Evolutionary conservation across 1,140 invertebrate genomes (phyloP).

Genomic region (Mylabris phalerata): DNA sequence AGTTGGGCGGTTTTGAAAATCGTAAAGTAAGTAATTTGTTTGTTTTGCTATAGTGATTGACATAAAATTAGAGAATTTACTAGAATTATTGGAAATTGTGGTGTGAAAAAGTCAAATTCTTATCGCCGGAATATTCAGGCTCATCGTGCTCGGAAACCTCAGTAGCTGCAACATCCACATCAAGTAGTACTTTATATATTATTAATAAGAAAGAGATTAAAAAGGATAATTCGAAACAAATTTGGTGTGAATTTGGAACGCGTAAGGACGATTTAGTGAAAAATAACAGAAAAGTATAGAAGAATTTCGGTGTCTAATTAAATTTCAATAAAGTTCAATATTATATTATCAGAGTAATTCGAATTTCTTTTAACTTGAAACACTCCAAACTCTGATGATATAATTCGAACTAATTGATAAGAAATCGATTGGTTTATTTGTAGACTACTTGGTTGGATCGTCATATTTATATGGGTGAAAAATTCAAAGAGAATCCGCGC

Average conservation of each 20-base stretch:
- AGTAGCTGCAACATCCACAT: constrained; percentile 45
- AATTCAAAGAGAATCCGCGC: constrained; percentile 21
- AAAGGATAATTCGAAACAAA: constrained; percentile 34
- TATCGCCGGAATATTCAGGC: constrained; percentile 37
- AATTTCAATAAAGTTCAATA: not conserved
- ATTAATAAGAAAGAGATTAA: constrained; percentile 33
- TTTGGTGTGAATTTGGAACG: constrained; percentile 40
- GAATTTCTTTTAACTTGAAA: too few relatives aligned
- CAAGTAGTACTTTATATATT: constrained; percentile 42
- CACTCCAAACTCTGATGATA: too few relatives aligned
- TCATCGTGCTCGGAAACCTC: constrained; percentile 49
- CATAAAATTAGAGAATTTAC: not conserved
- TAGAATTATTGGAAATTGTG: constrained; percentile 47
- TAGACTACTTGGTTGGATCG: constrained; percentile 42
- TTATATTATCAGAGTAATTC: not conserved
- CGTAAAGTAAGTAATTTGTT: constrained; percentile 38
- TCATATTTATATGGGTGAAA: constrained; percentile 41
- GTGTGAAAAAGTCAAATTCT: constrained; percentile 45
- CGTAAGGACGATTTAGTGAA: not conserved
- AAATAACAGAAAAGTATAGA: not conserved
- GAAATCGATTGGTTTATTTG: constrained; percentile 6
- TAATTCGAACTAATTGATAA: not conserved
- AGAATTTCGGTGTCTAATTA: not conserved
- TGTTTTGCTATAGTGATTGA: not conserved
- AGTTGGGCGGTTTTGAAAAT: constrained; percentile 43